Evolutionary conservation across 2,888 invertebrate genomes (phyloP), one percentile per base, ranked within the genome.

Genomic region (Spodoptera picta): DNA sequence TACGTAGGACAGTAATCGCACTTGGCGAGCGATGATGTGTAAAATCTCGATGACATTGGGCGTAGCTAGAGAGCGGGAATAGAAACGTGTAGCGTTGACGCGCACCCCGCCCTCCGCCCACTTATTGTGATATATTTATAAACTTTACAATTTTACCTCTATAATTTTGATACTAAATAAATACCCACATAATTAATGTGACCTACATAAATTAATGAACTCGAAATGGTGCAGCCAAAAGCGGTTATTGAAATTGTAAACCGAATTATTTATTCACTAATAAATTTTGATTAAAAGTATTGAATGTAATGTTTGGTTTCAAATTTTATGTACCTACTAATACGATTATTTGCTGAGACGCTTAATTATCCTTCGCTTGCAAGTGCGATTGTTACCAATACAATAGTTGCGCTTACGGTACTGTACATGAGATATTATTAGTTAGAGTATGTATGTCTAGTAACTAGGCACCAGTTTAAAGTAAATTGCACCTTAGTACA

Each of bases 361-460:
- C 36, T 36, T 36, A 36, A 41, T 44, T 31, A 53, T 36, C 24
- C 11, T 48, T 64, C 54, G 76, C 68, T 67, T 63, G 60, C 52
- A 64, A 68, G 60, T 66, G 65, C 73, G 56, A 47, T 67, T 66
- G 65, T 75, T 73, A 70, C 64, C 76, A 72, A 67, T 66, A 56
- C 51, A 61, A 67, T 69, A 70, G 47, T 48, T 60, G 65, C 84
- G 86, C 88, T 69, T 82, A 87, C 86, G 90, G 90, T 90, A 90
- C 89, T 91, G 84, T 86, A 83, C 80, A 82, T 84, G 87, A 88
- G 91, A 92, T 92, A 93, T 92, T 93, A 92, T 84, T 90, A 90
- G 87, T 75, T 86, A 86, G 83, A 76, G 79, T 79, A 82, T 65
- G 66, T 70, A 82, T 65, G 66, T 70, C 83, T 83, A 80, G 77